Evolutionary conservation across 2,797 vertebrate species (phyloP).

Genomic region (Rhynchotus rufescens): DNA sequence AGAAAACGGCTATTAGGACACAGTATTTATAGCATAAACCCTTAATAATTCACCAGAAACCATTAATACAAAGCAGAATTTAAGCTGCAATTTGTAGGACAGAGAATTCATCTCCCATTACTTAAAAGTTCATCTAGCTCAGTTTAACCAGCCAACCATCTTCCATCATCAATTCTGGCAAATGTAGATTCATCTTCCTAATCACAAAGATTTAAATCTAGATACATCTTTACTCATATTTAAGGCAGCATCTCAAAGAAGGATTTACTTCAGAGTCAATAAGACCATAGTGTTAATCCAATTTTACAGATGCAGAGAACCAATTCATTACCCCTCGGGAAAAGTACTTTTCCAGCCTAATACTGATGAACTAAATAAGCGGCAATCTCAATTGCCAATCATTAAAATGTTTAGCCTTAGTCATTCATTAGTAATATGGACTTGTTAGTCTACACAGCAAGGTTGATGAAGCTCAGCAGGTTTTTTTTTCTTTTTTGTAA

Average conservation of each 20-base stretch:
- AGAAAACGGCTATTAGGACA: neutral
- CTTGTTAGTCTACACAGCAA: neutral
- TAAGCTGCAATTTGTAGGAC: neutral
- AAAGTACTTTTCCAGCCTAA: neutral
- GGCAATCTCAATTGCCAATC: neutral
- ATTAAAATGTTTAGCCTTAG: neutral
- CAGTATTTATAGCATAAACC: neutral
- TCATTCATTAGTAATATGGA: neutral
- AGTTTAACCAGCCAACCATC: neutral
- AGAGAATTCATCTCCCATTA: neutral
- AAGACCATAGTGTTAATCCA: slow-evolving; percentile 17
- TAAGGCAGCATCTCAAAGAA: slow-evolving; percentile 11
- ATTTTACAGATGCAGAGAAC: neutral
- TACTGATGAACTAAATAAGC: neutral
- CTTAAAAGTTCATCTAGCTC: slow-evolving; percentile 16
- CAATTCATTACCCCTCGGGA: neutral
- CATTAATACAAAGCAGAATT: slow-evolving; percentile 6
- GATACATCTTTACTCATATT: neutral
- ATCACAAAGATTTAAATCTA: neutral
- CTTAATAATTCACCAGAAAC: neutral
- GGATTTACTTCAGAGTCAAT: neutral
- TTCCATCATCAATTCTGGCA: neutral
- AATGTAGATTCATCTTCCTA: neutral
- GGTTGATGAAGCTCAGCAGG: neutral
- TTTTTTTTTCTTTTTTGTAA: neutral